Base-by-base conservation (phyloP, 1,140 invertebrate species). In the Stenopsyche tienmushanensis region DNA sequence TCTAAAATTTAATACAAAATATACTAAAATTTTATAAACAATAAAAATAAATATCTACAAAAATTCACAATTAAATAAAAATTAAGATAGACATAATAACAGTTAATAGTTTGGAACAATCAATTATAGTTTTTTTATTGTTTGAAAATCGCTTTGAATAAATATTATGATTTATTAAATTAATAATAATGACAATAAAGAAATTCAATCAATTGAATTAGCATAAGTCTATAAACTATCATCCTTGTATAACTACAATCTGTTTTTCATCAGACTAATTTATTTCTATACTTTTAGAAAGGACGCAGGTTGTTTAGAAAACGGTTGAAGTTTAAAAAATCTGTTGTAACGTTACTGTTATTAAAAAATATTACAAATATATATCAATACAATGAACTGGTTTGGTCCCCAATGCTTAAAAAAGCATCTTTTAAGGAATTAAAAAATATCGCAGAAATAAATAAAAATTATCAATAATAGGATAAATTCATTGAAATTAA, bases 361-460 rank as follows among this genome's bases (percentile, higher is more conserved):
- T n/a, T n/a, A n/a, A n/a, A n/a, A n/a, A n/a, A n/a, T n/a, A 49
- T 18, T 13, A 18, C 21, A 49, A 49, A 49, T 49, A 18, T 18
- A 49, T 10, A 20, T 18, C 15, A 49, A 18, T 18, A 21, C 50
- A 53, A 23, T 23, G 34, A 8, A 57, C 10, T 17, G 39, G 9
- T 57, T 60, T 60, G 57, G 57, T 60, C 57, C 57, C 57, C 53
- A 57, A 57, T 57, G 53, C 53, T 42, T 41, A 57, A 29, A 57
- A 29, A 29, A 57, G 53, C 53, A 57, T 57, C 41, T 25, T 42
- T 17, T 8, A 25, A 34, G 21, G 39, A 45, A 57, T 20, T n/a
- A 23, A 57, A 39, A 57, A 57, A 18, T n/a, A 26, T 42, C 21
- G 3, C 24, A 42, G 34, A n/a, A 57, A 23, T 26, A 42, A n/a